These are phyloP conservation scores for Leptodactylus fuscus DNA, from an alignment of 2,113 vertebrate genomes.

Conservation along the genomic window DNA sequence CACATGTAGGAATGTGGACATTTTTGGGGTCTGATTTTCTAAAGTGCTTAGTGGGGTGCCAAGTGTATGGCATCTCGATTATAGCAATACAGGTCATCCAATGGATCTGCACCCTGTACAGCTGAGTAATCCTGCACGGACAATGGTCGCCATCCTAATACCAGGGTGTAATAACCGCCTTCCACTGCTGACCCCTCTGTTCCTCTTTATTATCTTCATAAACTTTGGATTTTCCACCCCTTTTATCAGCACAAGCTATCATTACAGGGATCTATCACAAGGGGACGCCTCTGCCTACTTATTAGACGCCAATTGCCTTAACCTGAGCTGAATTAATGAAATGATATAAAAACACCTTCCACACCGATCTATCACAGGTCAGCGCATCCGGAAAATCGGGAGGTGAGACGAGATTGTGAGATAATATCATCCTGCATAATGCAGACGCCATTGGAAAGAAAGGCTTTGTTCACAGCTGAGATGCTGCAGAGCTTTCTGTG, in stretches of 20 bases:
- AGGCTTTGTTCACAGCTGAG: neutral
- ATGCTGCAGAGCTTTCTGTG: neutral
- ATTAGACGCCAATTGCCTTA: neutral
- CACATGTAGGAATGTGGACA: no score
- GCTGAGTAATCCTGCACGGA: no score
- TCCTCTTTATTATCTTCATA: conserved; percentile 1
- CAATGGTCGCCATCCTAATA: no score
- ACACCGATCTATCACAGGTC: neutral
- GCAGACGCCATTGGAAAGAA: neutral
- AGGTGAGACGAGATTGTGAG: neutral
- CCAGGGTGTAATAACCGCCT: neutral
- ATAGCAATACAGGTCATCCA: no score
- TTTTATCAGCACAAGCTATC: neutral
- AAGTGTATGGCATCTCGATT: no score
- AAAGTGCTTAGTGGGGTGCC: no score
- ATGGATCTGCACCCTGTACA: no score
- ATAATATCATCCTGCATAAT: conserved; percentile 12
- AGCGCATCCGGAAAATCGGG: neutral
- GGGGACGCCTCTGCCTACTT: neutral
- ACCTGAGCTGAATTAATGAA: conserved; percentile 1
- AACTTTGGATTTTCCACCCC: neutral
- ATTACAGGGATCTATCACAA: neutral
- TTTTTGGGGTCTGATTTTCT: no score
- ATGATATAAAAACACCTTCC: neutral
- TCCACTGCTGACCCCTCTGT: neutral